These are phyloP conservation scores for Caenorhabditis sulstoni DNA, from an alignment of 2,888 invertebrate species.

Conservation along the genomic window DNA sequence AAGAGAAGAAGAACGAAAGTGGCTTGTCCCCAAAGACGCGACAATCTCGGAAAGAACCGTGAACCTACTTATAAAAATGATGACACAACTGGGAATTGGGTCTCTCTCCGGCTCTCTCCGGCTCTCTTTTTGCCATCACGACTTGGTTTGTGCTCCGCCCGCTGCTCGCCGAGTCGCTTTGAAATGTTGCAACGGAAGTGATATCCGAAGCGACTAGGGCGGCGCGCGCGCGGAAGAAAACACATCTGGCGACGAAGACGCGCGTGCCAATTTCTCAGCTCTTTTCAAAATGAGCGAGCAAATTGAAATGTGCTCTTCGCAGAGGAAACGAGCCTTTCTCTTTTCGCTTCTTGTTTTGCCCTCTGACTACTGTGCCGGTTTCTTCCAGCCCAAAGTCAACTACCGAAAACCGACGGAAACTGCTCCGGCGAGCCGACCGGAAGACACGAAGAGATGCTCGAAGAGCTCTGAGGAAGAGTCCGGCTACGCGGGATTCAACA, in stretches of 20 bases:
- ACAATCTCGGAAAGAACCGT: not conserved
- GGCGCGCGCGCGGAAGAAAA: conserved; percentile 32
- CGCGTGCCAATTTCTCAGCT: conserved; percentile 48
- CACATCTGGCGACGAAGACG: conserved; percentile 39
- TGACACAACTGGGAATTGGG: conserved; percentile 53
- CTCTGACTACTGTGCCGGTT: not conserved
- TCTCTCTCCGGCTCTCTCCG: conserved; percentile 20
- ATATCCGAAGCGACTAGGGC: conserved; percentile 21
- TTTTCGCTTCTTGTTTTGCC: not conserved
- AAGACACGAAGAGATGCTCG: conserved; percentile 56
- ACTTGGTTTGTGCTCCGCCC: conserved; percentile 28
- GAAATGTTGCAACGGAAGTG: conserved; percentile 55
- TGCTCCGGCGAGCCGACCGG: not conserved
- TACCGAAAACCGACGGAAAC: conserved; percentile 37
- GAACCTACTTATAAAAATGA: conserved; percentile 58
- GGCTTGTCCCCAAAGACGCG: conserved; percentile 1
- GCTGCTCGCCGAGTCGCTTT: not conserved
- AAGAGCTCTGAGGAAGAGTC: conserved; percentile 72
- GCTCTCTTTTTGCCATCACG: conserved; percentile 18
- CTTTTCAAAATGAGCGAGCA: conserved; percentile 48
- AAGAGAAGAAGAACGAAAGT: not conserved
- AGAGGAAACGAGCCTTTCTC: not conserved
- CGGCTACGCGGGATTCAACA: conserved; percentile 71
- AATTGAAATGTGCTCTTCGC: conserved; percentile 40
- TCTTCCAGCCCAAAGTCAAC: conserved; percentile 46